Conservation (phyloP, 2,888 invertebrate genomes). For the Tinea pellionella region DNA sequence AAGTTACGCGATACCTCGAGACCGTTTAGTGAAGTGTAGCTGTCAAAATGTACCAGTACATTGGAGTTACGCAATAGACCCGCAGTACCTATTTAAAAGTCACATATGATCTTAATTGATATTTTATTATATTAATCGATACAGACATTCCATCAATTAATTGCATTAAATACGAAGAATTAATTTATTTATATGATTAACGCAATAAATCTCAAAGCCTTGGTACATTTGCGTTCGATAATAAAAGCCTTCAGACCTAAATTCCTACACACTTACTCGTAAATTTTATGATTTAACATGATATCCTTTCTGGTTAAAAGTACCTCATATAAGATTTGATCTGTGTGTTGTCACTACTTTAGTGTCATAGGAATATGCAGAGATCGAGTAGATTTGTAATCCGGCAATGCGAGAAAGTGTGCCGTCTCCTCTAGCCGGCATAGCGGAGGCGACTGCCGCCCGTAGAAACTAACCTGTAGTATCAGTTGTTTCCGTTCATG, state of each 20-base stretch:
- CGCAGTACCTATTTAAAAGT: too few relatives aligned
- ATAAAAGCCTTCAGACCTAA: slow-evolving; percentile 39
- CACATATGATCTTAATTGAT: neutral
- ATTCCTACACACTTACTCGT: slow-evolving; percentile 24
- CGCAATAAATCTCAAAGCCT: slow-evolving; percentile 28
- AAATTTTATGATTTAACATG: slow-evolving; percentile 35
- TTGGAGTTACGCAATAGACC: too few relatives aligned
- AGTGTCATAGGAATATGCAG: too few relatives aligned
- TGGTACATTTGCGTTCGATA: slow-evolving; percentile 30
- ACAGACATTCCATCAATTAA: slow-evolving; percentile 8
- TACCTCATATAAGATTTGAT: neutral
- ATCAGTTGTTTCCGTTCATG: too few relatives aligned
- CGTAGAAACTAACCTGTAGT: too few relatives aligned
- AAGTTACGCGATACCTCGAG: too few relatives aligned
- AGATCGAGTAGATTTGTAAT: too few relatives aligned
- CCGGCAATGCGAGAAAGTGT: too few relatives aligned
- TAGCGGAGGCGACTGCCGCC: too few relatives aligned
- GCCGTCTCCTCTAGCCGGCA: too few relatives aligned
- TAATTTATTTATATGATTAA: slow-evolving; percentile 25
- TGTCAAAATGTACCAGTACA: too few relatives aligned
- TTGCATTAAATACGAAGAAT: slow-evolving; percentile 1
- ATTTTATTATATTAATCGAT: neutral
- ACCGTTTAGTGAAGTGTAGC: too few relatives aligned
- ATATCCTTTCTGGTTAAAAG: slow-evolving; percentile 2
- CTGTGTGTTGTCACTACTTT: neutral